Evolutionary conservation across 2,113 vertebrate species (phyloP).

Genomic region (Rhinoptilus africanus): DNA sequence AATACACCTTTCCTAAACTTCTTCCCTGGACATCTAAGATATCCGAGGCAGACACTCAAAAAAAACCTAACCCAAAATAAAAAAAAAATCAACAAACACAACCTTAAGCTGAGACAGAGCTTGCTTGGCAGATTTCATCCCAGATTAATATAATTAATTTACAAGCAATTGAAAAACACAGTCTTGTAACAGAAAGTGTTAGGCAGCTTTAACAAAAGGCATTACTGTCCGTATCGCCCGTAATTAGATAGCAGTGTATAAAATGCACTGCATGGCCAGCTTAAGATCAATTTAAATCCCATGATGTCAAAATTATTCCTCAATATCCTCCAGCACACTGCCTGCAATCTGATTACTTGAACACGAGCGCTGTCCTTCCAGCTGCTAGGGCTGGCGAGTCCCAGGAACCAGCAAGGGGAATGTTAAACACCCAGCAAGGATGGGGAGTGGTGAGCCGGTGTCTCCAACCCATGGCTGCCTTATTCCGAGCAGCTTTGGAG

Average conservation of each 20-base stretch:
- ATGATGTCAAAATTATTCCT: conserved; percentile 61
- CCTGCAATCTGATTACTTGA: conserved; percentile 57
- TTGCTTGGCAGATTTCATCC: conserved; percentile 27
- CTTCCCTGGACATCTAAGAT: background rate
- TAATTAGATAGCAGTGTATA: conserved; percentile 51
- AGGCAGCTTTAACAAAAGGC: conserved; percentile 41
- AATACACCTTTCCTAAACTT: background rate
- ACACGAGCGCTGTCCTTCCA: background rate
- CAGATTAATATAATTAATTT: conserved; percentile 31
- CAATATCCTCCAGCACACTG: conserved; percentile 42
- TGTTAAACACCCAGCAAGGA: background rate
- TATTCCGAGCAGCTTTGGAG: background rate
- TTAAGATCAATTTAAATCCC: conserved; percentile 65
- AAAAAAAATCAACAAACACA: background rate
- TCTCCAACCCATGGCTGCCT: background rate
- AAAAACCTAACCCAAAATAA: background rate
- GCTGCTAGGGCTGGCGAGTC: conserved; percentile 1
- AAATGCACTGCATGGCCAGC: conserved; percentile 10
- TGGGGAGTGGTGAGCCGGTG: background rate
- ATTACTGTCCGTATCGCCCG: background rate
- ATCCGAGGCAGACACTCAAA: background rate
- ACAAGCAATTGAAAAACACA: background rate
- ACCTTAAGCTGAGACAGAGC: background rate
- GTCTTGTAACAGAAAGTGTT: background rate
- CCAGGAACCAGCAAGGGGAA: conserved; percentile 2